Evolutionary conservation across 2,113 vertebrate genomes (phyloP).

Genomic region (Empidonax alnorum): DNA sequence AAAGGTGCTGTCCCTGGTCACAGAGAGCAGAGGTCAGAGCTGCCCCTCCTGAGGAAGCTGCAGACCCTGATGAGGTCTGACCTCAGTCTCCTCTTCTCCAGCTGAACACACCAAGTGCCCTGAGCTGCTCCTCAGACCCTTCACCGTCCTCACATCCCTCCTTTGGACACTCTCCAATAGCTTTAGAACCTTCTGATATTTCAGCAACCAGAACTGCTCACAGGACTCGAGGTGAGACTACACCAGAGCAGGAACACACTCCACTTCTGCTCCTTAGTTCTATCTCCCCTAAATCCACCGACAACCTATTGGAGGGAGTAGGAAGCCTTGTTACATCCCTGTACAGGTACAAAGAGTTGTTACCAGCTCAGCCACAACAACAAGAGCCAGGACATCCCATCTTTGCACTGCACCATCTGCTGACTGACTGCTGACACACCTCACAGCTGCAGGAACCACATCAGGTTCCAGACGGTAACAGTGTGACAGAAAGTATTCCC

Average conservation of each 20-base stretch:
- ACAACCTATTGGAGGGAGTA: accelerated
- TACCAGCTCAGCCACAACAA: background rate
- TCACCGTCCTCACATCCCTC: background rate
- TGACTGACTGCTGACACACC: background rate
- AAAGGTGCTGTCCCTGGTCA: background rate
- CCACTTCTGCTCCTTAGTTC: background rate
- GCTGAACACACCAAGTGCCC: background rate
- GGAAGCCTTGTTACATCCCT: background rate
- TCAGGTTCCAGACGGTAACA: too few relatives aligned
- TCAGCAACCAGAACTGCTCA: background rate
- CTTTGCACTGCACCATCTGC: accelerated
- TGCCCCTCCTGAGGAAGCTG: background rate
- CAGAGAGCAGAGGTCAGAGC: background rate
- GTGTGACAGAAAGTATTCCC: background rate
- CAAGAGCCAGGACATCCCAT: background rate
- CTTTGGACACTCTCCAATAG: background rate
- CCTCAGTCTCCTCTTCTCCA: background rate
- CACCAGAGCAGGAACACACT: background rate
- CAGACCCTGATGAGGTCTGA: background rate
- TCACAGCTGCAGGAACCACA: background rate
- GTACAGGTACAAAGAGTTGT: background rate
- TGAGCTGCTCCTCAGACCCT: background rate
- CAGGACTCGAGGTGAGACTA: background rate
- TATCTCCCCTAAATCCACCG: background rate
- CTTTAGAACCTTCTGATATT: background rate